Base-by-base conservation (phyloP, 2,888 invertebrate genomes). In the Orthosia cruda region DNA sequence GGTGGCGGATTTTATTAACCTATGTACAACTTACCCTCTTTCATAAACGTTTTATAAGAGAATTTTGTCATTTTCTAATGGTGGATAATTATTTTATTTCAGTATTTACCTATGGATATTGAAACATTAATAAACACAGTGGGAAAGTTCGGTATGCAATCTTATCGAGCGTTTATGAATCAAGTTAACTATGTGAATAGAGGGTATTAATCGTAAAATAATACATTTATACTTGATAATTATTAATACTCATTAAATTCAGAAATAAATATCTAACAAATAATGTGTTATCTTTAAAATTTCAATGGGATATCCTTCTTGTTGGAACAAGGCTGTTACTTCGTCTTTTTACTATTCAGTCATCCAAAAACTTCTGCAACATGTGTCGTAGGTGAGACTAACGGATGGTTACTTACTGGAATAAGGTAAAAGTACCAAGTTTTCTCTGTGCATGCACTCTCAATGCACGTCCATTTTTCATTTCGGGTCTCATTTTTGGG, bases 391-490 rank as follows among this genome's bases (percentile, higher is more conserved):
- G 64, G 57, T 86, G 85, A 59, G 64, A 83, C 82, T 89, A 82
- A 88, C 74, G 80, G 40, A 75, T 83, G 74, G 76, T 87, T 81
- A 77, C 73, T 87, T 83, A 77, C 83, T 83, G 87, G 71, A 89
- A 81, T 81, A 88, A 92, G 92, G 91, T 91, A 91, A 91, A 89
- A 86, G 78, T 81, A 82, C 79, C 77, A 82, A 77, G 66, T 84
- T 85, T 84, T 86, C 73, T 87, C 77, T 64, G 83, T 85, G 89
- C 90, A 90, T 91, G 90, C 85, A 83, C 80, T 86, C 86, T 89
- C 85, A 83, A 83, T 87, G 88, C 89, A 87, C 83, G 75, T 83
- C 72, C 87, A 88, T 87, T 84, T 68, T 65, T 80, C 85, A 82
- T 85, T 75, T 81, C 73, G 45, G 67, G 59, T 80, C 74, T 82